A percentile compares a stretch with the other conserved stretches of the same genome.
phyloP scores from a whole-genome alignment of 2,797 vertebrate species.

The Pterois miles region DNA sequence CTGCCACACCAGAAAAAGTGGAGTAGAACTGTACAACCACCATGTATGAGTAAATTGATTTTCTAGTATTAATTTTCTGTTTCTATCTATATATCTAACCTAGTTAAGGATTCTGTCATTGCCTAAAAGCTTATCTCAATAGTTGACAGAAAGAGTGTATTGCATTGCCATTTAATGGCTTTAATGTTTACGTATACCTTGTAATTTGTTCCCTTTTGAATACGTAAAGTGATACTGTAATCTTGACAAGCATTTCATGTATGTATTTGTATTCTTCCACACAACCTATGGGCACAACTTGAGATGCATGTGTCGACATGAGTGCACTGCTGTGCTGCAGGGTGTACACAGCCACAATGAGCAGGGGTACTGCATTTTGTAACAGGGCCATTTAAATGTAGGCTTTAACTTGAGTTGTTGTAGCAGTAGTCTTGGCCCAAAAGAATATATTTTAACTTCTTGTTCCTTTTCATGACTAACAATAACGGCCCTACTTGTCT shows the following conservation, averaged over 20 bases:
- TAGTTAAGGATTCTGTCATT: not conserved
- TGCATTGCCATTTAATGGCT: not conserved
- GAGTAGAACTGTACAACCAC: no score
- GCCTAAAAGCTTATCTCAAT: not conserved
- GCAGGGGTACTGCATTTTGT: conserved; percentile 5
- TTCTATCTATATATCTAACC: not conserved
- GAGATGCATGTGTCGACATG: not conserved
- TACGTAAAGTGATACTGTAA: not conserved
- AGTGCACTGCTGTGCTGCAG: not conserved
- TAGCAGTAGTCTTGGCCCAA: conserved; percentile 14
- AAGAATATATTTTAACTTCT: conserved; percentile 54
- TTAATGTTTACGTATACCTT: not conserved
- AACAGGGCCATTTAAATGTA: not conserved
- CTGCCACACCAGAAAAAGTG: no score
- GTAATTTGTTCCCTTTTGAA: not conserved
- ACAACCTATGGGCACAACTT: not conserved
- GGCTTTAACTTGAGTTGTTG: conserved; percentile 44
- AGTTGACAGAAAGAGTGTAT: not conserved
- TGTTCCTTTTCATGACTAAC: conserved; percentile 61
- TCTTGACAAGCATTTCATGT: not conserved
- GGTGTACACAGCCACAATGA: not conserved
- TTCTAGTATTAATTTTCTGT: not conserved
- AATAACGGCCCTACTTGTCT: conserved; percentile 60
- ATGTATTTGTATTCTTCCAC: not conserved
- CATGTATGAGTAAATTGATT: not conserved